Percentiles rank a stretch among this genome's conserved stretches.
Conservation (phyloP, 2,113 vertebrate genomes). For the Grantiella picta region DNA sequence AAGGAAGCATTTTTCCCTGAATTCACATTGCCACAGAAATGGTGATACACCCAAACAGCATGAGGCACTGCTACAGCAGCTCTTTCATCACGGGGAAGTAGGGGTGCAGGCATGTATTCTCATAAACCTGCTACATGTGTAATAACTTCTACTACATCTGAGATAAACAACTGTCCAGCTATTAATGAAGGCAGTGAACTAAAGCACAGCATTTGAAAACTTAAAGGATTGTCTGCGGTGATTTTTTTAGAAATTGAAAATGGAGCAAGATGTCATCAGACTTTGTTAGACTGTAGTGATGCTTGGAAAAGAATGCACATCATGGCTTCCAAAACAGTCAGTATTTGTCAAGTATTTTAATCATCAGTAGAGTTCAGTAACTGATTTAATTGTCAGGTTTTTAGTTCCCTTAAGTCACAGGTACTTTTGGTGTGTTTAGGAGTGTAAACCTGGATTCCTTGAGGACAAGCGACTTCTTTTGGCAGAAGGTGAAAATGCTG, state of each 20-base stretch:
- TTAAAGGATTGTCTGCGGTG: neutral
- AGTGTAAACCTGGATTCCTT: slow-evolving; percentile 67
- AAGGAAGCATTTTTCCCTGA: neutral
- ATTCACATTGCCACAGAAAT: neutral
- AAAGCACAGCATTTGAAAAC: neutral
- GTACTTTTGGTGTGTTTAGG: slow-evolving; percentile 60
- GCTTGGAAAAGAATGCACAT: neutral
- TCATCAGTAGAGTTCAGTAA: neutral
- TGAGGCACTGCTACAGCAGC: neutral
- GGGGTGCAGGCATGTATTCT: neutral
- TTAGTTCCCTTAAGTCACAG: neutral
- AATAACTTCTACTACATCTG: neutral
- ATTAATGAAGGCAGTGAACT: neutral
- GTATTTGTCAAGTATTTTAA: neutral
- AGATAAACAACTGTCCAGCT: neutral
- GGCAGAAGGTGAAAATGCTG: neutral
- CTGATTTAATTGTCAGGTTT: neutral
- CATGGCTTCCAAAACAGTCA: neutral
- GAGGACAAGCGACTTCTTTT: slow-evolving; percentile 26
- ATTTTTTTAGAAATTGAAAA: neutral
- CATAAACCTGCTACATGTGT: neutral
- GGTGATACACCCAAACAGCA: neutral
- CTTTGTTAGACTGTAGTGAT: neutral
- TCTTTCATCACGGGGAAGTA: neutral
- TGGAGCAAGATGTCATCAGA: neutral